Conservation (phyloP, 2,113 vertebrate genomes). For the Benitochromis conjunctus region DNA sequence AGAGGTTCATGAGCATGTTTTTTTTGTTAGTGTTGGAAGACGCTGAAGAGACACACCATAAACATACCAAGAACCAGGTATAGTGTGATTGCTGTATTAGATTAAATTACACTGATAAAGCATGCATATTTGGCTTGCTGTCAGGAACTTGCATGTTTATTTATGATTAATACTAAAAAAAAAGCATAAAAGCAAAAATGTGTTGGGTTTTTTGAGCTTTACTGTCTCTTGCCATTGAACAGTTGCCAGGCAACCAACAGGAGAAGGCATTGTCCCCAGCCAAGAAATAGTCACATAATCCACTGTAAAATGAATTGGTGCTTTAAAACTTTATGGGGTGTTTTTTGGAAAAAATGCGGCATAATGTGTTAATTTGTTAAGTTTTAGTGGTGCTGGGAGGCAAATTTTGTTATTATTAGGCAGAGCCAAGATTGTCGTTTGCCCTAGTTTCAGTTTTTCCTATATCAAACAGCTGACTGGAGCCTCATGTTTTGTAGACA, state of each 20-base stretch:
- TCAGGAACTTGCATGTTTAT: not conserved
- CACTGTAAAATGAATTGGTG: not conserved
- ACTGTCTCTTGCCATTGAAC: not conserved
- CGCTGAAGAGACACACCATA: not conserved
- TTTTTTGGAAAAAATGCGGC: not conserved
- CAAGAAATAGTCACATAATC: not conserved
- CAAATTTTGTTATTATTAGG: not conserved
- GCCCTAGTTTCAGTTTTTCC: not conserved
- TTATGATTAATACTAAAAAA: not conserved
- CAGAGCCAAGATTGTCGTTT: not conserved
- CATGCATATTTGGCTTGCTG: not conserved
- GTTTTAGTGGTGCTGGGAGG: not conserved
- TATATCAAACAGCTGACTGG: not conserved
- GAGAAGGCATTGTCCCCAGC: not conserved
- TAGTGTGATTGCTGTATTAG: not conserved
- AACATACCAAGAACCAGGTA: fast-evolving
- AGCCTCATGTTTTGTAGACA: not conserved
- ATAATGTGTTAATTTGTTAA: not conserved
- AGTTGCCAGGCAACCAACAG: not conserved
- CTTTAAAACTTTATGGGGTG: not conserved
- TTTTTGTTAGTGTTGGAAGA: not conserved
- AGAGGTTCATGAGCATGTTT: not conserved
- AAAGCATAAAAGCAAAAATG: not conserved
- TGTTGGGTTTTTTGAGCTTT: not conserved
- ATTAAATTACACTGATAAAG: not conserved